Evolutionary conservation across 2,797 vertebrate genomes (phyloP), one percentile per base, ranked within the genome.

Genomic region (Acrossocheilus wenchowensis): DNA sequence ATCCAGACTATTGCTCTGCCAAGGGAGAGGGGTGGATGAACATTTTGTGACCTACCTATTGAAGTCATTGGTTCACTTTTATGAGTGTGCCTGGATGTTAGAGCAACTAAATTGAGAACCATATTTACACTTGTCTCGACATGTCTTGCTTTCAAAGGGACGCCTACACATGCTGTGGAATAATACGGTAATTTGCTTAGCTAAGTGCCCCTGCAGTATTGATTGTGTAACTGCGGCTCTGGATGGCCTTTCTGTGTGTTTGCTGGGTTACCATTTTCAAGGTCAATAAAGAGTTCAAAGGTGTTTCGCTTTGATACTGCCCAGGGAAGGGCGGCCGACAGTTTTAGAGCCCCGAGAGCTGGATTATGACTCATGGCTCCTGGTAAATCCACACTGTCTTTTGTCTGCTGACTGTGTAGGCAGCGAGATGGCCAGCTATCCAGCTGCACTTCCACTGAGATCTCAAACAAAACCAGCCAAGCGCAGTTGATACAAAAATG

Each of bases 361-460:
- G 77, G 87, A 87, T 87, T 85, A 84, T 87, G 87, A 85, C 87
- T 87, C 87, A 87, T 77, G 78, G 52, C 77, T 86, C 54, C 82
- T 60, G 78, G 73, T 77, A 82, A 84, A 84, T 81, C 87, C 83
- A 75, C 62, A 6, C 73, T 86, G 74, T 71, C 75, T 81, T 80
- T 85, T 87, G 82, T 85, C 77, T 85, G 82, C 64, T 79, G 41
- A 78, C 74, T 83, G 74, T 87, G 81, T 87, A 72, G 74, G 81
- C 84, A 60, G 77, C 1, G 41, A 72, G 66, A 78, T 73, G 78
- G 52, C 66, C 77, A 80, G 54, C 48, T 15, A 78, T 43, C 66
- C 66, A 62, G 77, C 52, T 34, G 50, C 68, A 85, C 80, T 85
- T 85, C 50, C 41, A 71, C 66, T 62, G 77, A 69, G 77, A 85